Percentiles rank a stretch among this genome's conserved stretches.
Evolutionary conservation across 2,888 invertebrate species (phyloP).

Genomic region (Leptarthrus brevirostris): DNA sequence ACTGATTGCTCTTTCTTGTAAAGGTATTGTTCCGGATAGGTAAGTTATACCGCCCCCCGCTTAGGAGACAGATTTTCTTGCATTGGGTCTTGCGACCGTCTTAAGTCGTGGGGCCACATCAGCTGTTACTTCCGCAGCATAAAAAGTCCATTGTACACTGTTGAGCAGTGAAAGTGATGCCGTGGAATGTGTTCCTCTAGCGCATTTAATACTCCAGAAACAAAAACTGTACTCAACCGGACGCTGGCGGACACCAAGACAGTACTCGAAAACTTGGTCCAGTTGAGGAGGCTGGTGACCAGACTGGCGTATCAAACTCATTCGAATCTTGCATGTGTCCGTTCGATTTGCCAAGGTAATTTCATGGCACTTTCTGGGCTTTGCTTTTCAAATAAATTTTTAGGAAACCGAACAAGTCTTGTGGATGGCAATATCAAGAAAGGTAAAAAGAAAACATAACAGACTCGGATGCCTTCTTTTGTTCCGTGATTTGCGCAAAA

Average conservation of each 20-base stretch:
- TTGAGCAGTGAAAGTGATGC: constrained; percentile 33
- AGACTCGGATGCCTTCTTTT: constrained; percentile 13
- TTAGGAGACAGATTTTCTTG: constrained; percentile 18
- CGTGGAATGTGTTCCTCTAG: constrained; percentile 39
- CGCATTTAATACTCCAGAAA: constrained; percentile 18
- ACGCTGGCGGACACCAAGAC: not conserved
- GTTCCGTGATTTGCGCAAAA: not conserved
- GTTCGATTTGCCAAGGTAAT: constrained; percentile 8
- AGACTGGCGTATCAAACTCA: not conserved
- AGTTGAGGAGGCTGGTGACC: not conserved
- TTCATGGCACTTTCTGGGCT: not conserved
- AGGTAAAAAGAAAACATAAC: not conserved
- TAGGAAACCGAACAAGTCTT: not conserved
- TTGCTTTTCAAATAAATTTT: constrained; percentile 3
- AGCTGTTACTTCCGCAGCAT: constrained; percentile 14
- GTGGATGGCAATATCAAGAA: not conserved
- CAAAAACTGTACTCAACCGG: constrained; percentile 18
- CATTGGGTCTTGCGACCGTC: not conserved
- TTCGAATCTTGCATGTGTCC: not conserved
- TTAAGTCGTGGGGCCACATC: not conserved
- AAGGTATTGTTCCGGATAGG: constrained; percentile 25
- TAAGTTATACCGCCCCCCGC: not conserved
- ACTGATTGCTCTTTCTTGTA: constrained; percentile 33
- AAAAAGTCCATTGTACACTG: constrained; percentile 5
- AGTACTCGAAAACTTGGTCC: not conserved